phyloP scores from a whole-genome alignment of 2,113 vertebrate genomes.

The Malurus elegans region DNA sequence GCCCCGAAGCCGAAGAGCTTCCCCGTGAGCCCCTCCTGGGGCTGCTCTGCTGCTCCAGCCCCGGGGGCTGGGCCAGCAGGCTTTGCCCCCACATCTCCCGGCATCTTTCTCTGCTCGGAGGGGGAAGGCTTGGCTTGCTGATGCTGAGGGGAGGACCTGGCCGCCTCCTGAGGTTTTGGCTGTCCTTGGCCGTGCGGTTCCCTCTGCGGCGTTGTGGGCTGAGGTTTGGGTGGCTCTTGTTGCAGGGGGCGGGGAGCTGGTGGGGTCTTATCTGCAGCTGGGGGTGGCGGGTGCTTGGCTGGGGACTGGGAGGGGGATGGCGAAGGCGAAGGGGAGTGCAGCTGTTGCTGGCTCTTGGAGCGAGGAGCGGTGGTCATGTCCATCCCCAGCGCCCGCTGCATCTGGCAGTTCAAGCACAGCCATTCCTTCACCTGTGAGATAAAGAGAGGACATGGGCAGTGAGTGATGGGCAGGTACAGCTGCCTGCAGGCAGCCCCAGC shows the following conservation, averaged over 20 bases:
- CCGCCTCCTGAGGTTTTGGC: slow-evolving; percentile 83
- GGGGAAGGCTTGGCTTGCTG: slow-evolving; percentile 74
- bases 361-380: slow-evolving; percentile 97
- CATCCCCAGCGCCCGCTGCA: slow-evolving; percentile 98
- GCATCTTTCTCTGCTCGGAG: slow-evolving; percentile 83
- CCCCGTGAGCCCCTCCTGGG: slow-evolving; percentile 93
- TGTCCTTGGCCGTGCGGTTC: slow-evolving; percentile 62
- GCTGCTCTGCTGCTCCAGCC: slow-evolving; percentile 84
- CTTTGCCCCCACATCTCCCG: slow-evolving; percentile 79
- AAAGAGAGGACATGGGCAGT: neutral
- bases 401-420: slow-evolving; percentile 99
- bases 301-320: slow-evolving; percentile 79
- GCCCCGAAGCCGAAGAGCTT: slow-evolving; percentile 97
- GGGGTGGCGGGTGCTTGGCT: slow-evolving; percentile 65
- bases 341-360: slow-evolving; percentile 96
- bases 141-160: slow-evolving; percentile 80
- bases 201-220: slow-evolving; percentile 65
- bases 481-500: neutral
- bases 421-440: slow-evolving; percentile 91
- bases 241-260: neutral
- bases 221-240: slow-evolving; percentile 66
- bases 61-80: slow-evolving; percentile 63
- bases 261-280: neutral
- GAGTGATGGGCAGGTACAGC: neutral
- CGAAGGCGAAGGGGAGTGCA: slow-evolving; percentile 84